phyloP scores from a whole-genome alignment of 1,140 invertebrate species.

The Drosophila tristis region DNA sequence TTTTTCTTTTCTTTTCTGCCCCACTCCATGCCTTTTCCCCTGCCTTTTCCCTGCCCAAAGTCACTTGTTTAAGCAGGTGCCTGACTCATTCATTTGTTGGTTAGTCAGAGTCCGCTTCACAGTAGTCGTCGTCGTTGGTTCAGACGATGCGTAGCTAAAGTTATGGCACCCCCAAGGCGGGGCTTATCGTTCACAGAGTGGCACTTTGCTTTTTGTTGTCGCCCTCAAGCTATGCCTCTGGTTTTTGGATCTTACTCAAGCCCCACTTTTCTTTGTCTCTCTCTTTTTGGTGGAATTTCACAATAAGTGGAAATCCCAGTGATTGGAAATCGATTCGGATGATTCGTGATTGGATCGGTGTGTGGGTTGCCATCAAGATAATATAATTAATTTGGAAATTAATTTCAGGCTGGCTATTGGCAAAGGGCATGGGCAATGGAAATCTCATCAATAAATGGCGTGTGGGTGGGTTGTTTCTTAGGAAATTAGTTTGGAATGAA shows the following conservation, averaged over 20 bases:
- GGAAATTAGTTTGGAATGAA: neutral
- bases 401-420: neutral
- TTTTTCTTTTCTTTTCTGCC: constrained; percentile 9
- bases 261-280: constrained; percentile 35
- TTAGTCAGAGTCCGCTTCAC: neutral
- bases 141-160: constrained; percentile 19
- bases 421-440: neutral
- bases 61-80: constrained; percentile 59
- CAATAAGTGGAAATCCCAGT: constrained; percentile 67
- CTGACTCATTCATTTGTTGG: constrained; percentile 50
- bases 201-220: neutral
- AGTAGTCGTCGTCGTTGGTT: neutral
- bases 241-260: constrained; percentile 15
- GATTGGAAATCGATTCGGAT: constrained; percentile 45
- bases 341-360: constrained; percentile 10
- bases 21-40: too few species aligned
- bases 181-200: constrained; percentile 6
- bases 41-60: constrained; percentile 14
- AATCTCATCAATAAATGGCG: constrained; percentile 1
- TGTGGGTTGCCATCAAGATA: constrained; percentile 42
- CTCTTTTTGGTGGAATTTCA: constrained; percentile 50
- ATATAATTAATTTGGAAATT: constrained; percentile 26
- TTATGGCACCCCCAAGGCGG: constrained; percentile 1
- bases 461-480: constrained; percentile 10
- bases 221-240: neutral